Evolutionary conservation across 2,797 vertebrate genomes (phyloP), one percentile per base, ranked within the genome.

Genomic region (Megaceryle alcyon): DNA sequence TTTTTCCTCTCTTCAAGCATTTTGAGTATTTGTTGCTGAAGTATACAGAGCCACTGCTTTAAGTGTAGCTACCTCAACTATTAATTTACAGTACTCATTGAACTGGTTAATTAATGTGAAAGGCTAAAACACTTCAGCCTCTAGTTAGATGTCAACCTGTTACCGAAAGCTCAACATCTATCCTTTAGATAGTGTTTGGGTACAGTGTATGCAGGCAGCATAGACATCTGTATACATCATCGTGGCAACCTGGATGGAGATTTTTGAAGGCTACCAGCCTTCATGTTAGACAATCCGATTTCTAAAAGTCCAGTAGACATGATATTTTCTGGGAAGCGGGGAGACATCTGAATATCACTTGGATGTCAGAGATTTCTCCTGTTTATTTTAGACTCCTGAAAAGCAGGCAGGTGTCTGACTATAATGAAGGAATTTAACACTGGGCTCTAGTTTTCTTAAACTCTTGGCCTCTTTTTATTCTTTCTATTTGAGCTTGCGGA

Each of bases 401-500:
- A 88, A 85, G 46, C 46, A 86, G 60, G 60, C 79, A 94, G 87
- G 77, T 95, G 69, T 88, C 73, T 92, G 63, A 72, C 66, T 72
- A 1, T 65, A 79, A 84, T 73, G 84, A 82, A 94, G 44, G 60
- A 94, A 94, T 90, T 90, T 90, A 87, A 92, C 83, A 60, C 73
- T 57, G 69, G 61, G 26, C 39, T 86, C n/a, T 31, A 56, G 64
- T 90, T 92, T 95, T 96, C 82, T 94, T 95, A 94, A 96, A 96
- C 83, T 94, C 68, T 90, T 94, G 91, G 90, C 90, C 90, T 78
- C 69, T 90, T 89, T 87, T 76, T 92, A 49, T 85, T 95, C 69
- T 92, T 83, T 93, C 57, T 84, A 76, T 90, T 90, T 66, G 70
- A 85, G 31, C 35, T 90, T 88, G 63, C 56, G 71, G 33, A n/a